Evolutionary conservation across 2,113 vertebrate species (phyloP).

Genomic region (Tupaia chinensis): DNA sequence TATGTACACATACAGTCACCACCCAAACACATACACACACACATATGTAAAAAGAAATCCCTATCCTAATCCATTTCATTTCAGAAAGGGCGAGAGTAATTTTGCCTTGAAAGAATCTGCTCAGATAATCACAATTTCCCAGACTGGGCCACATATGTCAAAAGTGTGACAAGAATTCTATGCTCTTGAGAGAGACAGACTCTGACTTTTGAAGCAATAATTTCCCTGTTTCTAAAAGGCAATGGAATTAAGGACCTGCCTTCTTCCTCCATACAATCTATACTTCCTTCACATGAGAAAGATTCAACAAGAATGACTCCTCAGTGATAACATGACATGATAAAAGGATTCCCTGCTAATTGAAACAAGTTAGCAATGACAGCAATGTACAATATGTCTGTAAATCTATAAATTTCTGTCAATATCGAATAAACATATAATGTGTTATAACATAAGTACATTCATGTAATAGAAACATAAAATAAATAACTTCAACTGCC

Average conservation of each 20-base stretch:
- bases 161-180: slow-evolving; percentile 13
- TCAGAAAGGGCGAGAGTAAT: slow-evolving; percentile 19
- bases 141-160: neutral
- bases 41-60: neutral
- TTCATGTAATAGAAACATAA: neutral
- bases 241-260: neutral
- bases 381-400: neutral
- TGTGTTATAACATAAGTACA: neutral
- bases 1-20: neutral
- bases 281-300: neutral
- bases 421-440: slow-evolving; percentile 20
- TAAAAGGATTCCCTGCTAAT: neutral
- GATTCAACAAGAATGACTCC: neutral
- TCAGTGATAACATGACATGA: neutral
- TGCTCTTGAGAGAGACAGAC: slow-evolving; percentile 36
- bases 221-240: neutral
- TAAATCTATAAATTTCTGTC: slow-evolving; percentile 11
- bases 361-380: neutral
- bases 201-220: neutral
- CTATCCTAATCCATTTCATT: neutral
- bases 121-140: neutral
- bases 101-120: slow-evolving; percentile 48
- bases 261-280: neutral
- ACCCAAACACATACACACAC: neutral
- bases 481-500: slow-evolving; percentile 7